Percentiles rank a stretch among this genome's conserved stretches.
phyloP scores from a whole-genome alignment of 2,113 vertebrate species.

The Hemiscyllium ocellatum region DNA sequence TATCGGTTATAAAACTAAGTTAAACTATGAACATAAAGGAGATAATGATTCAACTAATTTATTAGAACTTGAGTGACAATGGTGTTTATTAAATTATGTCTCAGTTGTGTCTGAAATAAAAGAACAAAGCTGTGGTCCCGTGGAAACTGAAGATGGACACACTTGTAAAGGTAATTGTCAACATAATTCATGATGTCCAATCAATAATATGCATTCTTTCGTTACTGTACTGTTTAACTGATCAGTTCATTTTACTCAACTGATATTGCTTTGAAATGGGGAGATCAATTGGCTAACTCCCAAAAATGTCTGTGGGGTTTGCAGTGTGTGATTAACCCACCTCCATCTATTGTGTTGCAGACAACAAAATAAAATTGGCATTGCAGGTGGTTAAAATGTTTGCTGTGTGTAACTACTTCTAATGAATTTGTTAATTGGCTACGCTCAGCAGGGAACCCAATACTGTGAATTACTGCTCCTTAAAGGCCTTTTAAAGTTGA shows the following conservation, averaged over 20 bases:
- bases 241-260: not conserved
- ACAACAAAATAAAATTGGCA: not conserved
- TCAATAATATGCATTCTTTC: conserved; percentile 37
- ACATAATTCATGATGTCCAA: not conserved
- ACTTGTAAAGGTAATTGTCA: conserved; percentile 56
- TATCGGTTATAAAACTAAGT: not conserved
- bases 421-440: not conserved
- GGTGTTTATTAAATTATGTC: not conserved
- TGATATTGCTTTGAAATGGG: not conserved
- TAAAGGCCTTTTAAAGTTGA: not conserved
- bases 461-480: not conserved
- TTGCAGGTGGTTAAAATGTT: not conserved
- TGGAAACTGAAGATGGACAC: conserved; percentile 49
- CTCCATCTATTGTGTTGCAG: not conserved
- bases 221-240: not conserved
- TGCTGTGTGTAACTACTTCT: not conserved
- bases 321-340: too few species aligned
- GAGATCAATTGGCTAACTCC: not conserved
- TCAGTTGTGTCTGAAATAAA: not conserved
- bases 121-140: conserved; percentile 53
- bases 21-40: not conserved
- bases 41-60: not conserved
- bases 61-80: not conserved
- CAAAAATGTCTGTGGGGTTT: not conserved
- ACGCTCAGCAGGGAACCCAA: not conserved